These are phyloP conservation scores for Elephas maximus DNA, from an alignment of 2,113 vertebrate species.

Conservation along the genomic window DNA sequence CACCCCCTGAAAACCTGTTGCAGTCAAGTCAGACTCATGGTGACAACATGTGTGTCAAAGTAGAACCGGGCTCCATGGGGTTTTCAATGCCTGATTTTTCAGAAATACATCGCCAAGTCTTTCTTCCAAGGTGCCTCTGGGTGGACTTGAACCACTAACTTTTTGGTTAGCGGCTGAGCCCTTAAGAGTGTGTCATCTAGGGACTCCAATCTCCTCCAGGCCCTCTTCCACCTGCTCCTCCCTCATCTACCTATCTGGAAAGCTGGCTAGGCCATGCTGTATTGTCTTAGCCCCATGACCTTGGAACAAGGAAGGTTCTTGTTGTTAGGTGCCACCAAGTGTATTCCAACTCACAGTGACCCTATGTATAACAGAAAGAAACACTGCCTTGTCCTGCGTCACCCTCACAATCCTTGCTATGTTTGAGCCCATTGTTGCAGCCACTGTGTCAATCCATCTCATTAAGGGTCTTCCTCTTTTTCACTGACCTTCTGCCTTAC, in stretches of 20 bases:
- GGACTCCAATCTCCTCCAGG: not conserved
- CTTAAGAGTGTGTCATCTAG: not conserved
- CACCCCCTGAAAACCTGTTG: not conserved
- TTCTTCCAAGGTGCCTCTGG: not conserved
- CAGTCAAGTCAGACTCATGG: not conserved
- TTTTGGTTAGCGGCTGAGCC: not conserved
- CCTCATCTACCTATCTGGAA: not conserved
- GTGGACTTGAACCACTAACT: not conserved
- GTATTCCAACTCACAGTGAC: too few species aligned
- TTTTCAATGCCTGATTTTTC: not conserved
- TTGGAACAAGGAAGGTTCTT: constrained; percentile 21
- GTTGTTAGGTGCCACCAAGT: too few species aligned
- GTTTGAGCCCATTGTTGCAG: too few species aligned
- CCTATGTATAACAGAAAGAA: not conserved
- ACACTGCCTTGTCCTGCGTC: too few species aligned
- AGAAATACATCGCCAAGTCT: not conserved
- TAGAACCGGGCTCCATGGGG: not conserved
- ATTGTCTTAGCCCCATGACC: constrained; percentile 57
- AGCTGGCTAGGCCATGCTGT: not conserved
- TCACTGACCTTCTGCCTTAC: too few species aligned
- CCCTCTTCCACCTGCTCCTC: not conserved
- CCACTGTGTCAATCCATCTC: too few species aligned
- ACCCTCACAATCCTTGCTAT: too few species aligned
- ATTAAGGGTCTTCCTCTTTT: too few species aligned
- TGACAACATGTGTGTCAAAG: not conserved